phyloP scores from a whole-genome alignment of 2,113 vertebrate genomes.

The Erythrolamprus reginae region DNA sequence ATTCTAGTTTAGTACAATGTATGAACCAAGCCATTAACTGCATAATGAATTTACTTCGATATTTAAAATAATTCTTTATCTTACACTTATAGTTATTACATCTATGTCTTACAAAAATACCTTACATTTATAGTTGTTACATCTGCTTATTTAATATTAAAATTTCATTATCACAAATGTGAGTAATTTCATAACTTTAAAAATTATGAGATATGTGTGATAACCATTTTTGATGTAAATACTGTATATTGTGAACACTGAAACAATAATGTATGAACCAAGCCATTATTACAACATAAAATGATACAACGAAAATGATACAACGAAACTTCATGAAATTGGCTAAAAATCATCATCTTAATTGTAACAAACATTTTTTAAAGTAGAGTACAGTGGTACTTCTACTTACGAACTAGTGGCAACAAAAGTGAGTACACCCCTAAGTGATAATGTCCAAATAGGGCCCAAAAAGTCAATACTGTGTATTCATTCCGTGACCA shows the following conservation, averaged over 20 bases:
- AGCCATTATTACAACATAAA: background rate
- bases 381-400: too few species aligned
- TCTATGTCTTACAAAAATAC: too few species aligned
- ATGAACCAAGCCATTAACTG: background rate
- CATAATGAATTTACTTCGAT: background rate
- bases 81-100: background rate
- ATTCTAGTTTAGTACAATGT: background rate
- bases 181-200: background rate
- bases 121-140: background rate
- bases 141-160: background rate
- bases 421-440: too few species aligned
- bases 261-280: background rate
- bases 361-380: background rate
- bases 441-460: too few species aligned
- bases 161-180: background rate
- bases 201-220: background rate
- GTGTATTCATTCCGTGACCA: too few species aligned
- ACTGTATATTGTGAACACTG: background rate
- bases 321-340: background rate
- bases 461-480: too few species aligned
- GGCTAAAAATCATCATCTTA: background rate
- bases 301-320: background rate
- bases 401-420: too few species aligned
- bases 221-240: background rate
- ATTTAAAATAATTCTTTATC: background rate